Evolutionary conservation across 2,113 vertebrate genomes (phyloP).

Genomic region (Corythornis cristatus): DNA sequence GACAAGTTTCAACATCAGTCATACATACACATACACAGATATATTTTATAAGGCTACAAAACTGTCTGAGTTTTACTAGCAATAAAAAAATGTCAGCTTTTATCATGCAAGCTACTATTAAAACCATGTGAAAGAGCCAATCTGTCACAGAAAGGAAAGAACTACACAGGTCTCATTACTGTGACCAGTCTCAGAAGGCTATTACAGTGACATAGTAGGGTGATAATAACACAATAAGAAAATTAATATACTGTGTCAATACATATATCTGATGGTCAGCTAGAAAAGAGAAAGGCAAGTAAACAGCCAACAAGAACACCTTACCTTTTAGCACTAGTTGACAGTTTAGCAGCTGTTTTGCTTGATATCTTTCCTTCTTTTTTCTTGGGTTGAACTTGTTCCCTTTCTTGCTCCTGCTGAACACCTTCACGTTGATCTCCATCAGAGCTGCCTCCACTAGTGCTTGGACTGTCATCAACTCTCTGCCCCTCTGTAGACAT

Average conservation of each 20-base stretch:
- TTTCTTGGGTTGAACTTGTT: slow-evolving; percentile 96
- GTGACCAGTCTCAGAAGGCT: neutral
- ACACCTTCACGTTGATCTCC: slow-evolving; percentile 92
- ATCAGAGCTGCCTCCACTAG: slow-evolving; percentile 97
- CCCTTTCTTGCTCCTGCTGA: slow-evolving; percentile 92
- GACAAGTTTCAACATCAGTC: slow-evolving; percentile 59
- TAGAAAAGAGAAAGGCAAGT: neutral
- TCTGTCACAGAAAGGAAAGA: slow-evolving; percentile 37
- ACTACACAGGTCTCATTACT: neutral
- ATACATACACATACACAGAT: slow-evolving; percentile 40
- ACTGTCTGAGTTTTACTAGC: slow-evolving; percentile 60
- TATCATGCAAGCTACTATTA: slow-evolving; percentile 58
- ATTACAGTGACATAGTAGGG: neutral
- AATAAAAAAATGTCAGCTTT: slow-evolving; percentile 63
- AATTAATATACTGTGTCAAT: neutral
- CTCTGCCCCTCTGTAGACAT: slow-evolving; percentile 98
- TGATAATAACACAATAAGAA: neutral
- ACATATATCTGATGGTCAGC: neutral
- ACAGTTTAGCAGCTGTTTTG: slow-evolving; percentile 98
- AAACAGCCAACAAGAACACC: neutral
- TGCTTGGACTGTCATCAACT: slow-evolving; percentile 97
- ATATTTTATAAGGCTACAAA: slow-evolving; percentile 65
- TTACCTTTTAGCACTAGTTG: slow-evolving; percentile 98
- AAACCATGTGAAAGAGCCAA: slow-evolving; percentile 52
- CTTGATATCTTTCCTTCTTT: slow-evolving; percentile 99